Base-by-base conservation (phyloP, 2,888 invertebrate species). In the Mongoloraphidia duomilia region DNA sequence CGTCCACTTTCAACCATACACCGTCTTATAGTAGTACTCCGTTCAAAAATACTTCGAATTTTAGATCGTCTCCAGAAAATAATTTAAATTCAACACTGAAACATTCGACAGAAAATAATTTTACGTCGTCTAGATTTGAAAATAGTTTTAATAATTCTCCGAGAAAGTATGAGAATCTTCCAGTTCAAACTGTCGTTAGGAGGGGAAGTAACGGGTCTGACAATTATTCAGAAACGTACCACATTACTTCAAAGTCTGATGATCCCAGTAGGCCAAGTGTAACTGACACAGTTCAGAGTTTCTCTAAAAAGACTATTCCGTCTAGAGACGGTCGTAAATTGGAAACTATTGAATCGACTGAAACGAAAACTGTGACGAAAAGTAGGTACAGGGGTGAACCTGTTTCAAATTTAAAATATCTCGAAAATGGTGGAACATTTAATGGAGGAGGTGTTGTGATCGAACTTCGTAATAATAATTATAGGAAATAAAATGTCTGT, bases 191-290 rank as follows among this genome's bases (percentile, higher is more conserved):
- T 3, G 68, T 73, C 33, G 68, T 76, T 43, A 69, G 83, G 49
- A 72, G 82, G 48, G 80, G 80, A 17, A 80, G 79, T 59, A 77
- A 77, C 56, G 79, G 79, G 55, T 79, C 79, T 54, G 82, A 81
- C 53, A 82, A 82, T 60, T 83, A 75, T 62, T 79, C 81, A 1
- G 82, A 83, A 65, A 82, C 82, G 0, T 81, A 80, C 59, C 76
- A 80, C 59, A 80, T 81, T 54, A 77, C 79, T 8, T 79, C 80
- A 11, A 74, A 79, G 53, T 76, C 77, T 9, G 80, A 78, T 50
- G 79, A 83, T 63, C 81, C 82, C 2, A 68, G 73, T 47, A 67
- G 80, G 54, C 82, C 83, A 14, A 79, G 78, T 58, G 73, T 83
- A 48, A 83, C 84, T 26, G 80, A 84, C 59, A 81, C 80, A 1